Conservation (phyloP, 2,888 invertebrate genomes). For the Lymantria monacha region DNA sequence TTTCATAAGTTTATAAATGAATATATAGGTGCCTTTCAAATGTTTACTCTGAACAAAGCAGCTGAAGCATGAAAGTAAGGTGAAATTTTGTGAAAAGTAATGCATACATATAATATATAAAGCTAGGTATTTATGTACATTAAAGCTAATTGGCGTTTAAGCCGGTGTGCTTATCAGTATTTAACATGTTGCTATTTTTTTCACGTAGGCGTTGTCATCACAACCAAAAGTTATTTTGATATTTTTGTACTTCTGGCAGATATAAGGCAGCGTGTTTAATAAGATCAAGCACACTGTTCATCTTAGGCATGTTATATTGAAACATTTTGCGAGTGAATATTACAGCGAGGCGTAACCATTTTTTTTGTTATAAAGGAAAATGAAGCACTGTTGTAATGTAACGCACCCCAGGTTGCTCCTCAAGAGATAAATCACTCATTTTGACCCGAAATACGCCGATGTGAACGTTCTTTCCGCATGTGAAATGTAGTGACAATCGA, state of each 20-base stretch:
- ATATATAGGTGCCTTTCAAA: too few species aligned
- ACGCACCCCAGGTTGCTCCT: constrained; percentile 36
- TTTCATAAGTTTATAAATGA: too few species aligned
- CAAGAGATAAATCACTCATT: constrained; percentile 34
- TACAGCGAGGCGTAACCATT: background rate
- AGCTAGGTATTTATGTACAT: too few species aligned
- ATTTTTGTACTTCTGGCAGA: background rate
- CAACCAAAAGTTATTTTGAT: background rate
- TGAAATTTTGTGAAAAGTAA: too few species aligned
- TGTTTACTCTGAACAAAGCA: too few species aligned
- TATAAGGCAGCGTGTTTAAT: too few species aligned
- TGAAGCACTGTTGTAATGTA: constrained; percentile 23
- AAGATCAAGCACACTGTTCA: too few species aligned
- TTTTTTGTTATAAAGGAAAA: constrained; percentile 16
- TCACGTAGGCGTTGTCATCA: constrained; percentile 17
- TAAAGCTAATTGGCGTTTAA: too few species aligned
- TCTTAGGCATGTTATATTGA: background rate
- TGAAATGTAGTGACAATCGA: constrained; percentile 27
- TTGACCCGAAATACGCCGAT: constrained; percentile 7
- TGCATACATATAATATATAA: too few species aligned
- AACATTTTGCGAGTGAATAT: constrained; percentile 6
- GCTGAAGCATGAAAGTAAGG: too few species aligned
- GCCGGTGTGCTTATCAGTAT: too few species aligned
- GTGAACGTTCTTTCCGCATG: constrained; percentile 17
- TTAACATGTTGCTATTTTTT: constrained; percentile 22